Base-by-base conservation (phyloP, 2,113 vertebrate species). In the Pao palembangensis region DNA sequence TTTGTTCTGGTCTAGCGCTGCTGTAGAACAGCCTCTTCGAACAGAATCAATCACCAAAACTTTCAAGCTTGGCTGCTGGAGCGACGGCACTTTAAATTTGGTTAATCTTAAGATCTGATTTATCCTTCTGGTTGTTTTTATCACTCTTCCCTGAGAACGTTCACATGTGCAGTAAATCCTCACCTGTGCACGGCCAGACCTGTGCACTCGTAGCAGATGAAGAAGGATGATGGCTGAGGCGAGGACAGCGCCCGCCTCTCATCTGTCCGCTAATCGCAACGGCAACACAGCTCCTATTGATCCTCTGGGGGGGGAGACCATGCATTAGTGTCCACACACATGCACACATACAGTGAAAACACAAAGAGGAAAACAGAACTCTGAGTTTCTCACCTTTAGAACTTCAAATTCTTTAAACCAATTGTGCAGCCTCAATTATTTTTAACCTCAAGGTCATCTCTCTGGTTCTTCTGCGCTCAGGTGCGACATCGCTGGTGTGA, bases 401-500 rank as follows among this genome's bases (percentile, higher is more conserved):
- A 31, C 28, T 31, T 31, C 1, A 4, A 31, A 31, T 31, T 31
- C 28, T 31, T 31, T 31, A 0, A 31, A 31, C 5, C 8, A 31
- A 23, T 31, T 8, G 28, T 31, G 41, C 0, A 20, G 4, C 11
- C 18, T 44, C 19, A 61, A 2, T 54, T 1, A 54, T 3, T 51
- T 0, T 46, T 7, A 48, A 28, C 48, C 2, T 3, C 61, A 60
- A 41, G 21, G 47, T 10, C 43, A 8, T 1, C 14, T 58, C 12
- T 60, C 34, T 72, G 14, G 18, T 20, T 2, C 25, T 68, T 60
- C 57, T 19, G 56, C 17, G 67, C 50, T 31, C 20, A 99, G 97
- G 92, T 97, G 65, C 92, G 91, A 31, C 97, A 99, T 88, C 93
- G 95, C 49, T 99, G 97, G 97, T 99, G 95, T 86, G 97, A 98